phyloP scores from a whole-genome alignment of 92 coral and sea anemone genomes.

The Metridium senile region DNA sequence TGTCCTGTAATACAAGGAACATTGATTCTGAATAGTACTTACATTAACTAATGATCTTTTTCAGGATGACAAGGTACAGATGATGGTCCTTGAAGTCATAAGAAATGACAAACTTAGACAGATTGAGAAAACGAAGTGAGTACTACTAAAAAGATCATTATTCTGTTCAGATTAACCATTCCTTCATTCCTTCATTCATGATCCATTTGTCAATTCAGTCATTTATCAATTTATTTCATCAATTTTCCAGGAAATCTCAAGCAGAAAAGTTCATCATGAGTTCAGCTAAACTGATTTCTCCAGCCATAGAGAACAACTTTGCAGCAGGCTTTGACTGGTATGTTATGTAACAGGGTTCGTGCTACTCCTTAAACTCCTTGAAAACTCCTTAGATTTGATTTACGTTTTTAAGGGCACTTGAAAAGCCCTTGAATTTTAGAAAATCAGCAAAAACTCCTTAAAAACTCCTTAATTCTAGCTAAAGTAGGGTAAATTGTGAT shows the following conservation, averaged over 20 bases:
- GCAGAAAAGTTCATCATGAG: slow-evolving; percentile 92
- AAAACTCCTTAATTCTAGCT: too few species aligned
- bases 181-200: background rate
- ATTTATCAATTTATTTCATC: background rate
- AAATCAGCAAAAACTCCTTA: too few species aligned
- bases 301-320: slow-evolving; percentile 90
- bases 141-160: too few species aligned
- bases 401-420: too few species aligned
- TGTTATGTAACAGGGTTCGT: too few species aligned
- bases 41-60: background rate
- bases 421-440: too few species aligned
- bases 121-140: slow-evolving; percentile 87
- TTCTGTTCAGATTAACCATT: background rate
- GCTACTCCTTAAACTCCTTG: too few species aligned
- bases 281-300: slow-evolving; percentile 94
- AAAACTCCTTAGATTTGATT: too few species aligned
- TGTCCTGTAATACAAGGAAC: slow-evolving; percentile 55
- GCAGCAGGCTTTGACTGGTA: slow-evolving; percentile 98
- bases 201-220: background rate
- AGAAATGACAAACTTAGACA: slow-evolving; percentile 92
- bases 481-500: too few species aligned
- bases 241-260: slow-evolving; percentile 97
- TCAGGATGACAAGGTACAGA: slow-evolving; percentile 96
- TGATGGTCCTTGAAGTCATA: slow-evolving; percentile 83
- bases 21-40: too few species aligned